A percentile compares a stretch with the other conserved stretches of the same genome.
Conservation (phyloP, 2,888 invertebrate genomes). For the Cataglyphis altisquamis region DNA sequence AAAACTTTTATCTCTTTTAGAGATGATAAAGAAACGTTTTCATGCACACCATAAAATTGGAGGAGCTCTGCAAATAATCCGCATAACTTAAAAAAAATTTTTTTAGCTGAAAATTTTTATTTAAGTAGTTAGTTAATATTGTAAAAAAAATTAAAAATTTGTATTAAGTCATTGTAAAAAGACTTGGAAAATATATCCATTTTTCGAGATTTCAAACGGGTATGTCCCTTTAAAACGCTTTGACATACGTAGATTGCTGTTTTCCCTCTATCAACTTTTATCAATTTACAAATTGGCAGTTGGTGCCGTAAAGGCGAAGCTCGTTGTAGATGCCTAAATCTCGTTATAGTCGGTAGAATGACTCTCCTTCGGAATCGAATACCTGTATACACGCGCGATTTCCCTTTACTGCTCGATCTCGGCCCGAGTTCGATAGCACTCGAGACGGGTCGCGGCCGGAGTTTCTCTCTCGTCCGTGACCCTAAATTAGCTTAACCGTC, state of each 20-base stretch:
- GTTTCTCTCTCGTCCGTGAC: slow-evolving; percentile 16
- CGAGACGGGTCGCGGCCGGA: slow-evolving; percentile 39
- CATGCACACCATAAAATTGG: too few species aligned
- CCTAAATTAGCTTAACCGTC: slow-evolving; percentile 73
- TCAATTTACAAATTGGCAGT: background rate
- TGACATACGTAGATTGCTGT: background rate
- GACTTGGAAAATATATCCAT: too few species aligned
- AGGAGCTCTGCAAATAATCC: too few species aligned
- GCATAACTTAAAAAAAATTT: too few species aligned
- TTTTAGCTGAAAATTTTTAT: too few species aligned
- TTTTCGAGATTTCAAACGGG: too few species aligned
- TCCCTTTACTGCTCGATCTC: slow-evolving; percentile 41
- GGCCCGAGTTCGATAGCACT: slow-evolving; percentile 60
- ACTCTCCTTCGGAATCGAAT: slow-evolving; percentile 33
- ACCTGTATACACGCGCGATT: slow-evolving; percentile 33
- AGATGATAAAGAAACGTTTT: too few species aligned
- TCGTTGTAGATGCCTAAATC: background rate
- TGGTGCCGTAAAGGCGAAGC: background rate
- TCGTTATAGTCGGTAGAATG: slow-evolving; percentile 13
- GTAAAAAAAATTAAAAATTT: too few species aligned
- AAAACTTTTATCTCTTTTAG: too few species aligned
- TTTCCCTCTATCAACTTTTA: background rate
- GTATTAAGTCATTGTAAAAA: too few species aligned
- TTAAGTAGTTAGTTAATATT: too few species aligned
- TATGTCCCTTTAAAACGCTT: background rate